A percentile compares a stretch with the other conserved stretches of the same genome.
Conservation (phyloP, 2,888 invertebrate genomes). For the Zygaena filipendulae region DNA sequence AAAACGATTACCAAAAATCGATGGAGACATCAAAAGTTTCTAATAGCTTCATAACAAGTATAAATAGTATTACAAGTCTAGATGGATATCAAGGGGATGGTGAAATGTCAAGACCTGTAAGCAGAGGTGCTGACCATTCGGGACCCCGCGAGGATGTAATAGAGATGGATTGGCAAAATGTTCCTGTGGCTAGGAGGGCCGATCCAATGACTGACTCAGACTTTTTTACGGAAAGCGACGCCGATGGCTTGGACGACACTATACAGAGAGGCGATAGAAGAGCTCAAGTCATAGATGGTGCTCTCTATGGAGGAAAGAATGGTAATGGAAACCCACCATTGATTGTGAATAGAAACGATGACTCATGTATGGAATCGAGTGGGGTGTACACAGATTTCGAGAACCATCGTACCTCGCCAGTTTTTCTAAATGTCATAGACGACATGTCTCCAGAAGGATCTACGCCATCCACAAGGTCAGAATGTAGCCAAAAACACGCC, state of each 20-base stretch:
- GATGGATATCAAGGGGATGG: slow-evolving; percentile 96
- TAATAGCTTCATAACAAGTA: slow-evolving; percentile 85
- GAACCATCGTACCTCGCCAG: slow-evolving; percentile 66
- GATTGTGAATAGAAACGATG: slow-evolving; percentile 72
- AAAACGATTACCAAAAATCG: slow-evolving; percentile 71
- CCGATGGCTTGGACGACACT: slow-evolving; percentile 83
- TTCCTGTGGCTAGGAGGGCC: slow-evolving; percentile 74
- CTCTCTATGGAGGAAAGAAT: slow-evolving; percentile 82
- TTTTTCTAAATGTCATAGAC: slow-evolving; percentile 70
- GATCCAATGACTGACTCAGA: slow-evolving; percentile 94
- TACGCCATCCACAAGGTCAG: slow-evolving; percentile 64
- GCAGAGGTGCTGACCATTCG: slow-evolving; percentile 82
- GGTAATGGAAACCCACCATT: slow-evolving; percentile 64
- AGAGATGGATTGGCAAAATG: slow-evolving; percentile 68
- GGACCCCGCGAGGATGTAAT: slow-evolving; percentile 61
- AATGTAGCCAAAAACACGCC: slow-evolving; percentile 58
- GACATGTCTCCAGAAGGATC: slow-evolving; percentile 75
- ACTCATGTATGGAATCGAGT: slow-evolving; percentile 88
- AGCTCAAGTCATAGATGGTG: slow-evolving; percentile 90
- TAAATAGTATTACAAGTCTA: slow-evolving; percentile 90
- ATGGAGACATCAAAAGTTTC: slow-evolving; percentile 73
- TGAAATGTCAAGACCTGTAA: slow-evolving; percentile 88
- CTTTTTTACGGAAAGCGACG: slow-evolving; percentile 91
- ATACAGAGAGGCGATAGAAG: slow-evolving; percentile 77
- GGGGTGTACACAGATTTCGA: slow-evolving; percentile 90